Evolutionary conservation across 2,113 vertebrate genomes (phyloP).

Genomic region (Platichthys stellatus): DNA sequence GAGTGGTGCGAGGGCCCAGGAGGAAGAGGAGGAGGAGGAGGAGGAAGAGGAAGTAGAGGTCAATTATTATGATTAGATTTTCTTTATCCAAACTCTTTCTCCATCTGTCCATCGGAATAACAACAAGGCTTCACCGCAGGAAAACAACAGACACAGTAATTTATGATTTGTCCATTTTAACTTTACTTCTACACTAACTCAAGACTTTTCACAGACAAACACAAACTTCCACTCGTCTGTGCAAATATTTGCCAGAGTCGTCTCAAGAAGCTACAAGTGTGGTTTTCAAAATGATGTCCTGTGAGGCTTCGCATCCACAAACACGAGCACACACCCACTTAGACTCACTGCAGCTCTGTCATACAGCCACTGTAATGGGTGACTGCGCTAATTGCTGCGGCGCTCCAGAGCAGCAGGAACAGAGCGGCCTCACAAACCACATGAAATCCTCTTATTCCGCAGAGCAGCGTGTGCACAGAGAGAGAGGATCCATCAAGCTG

Average conservation of each 20-base stretch:
- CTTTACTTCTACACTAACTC: too few relatives aligned
- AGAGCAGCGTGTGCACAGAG: conserved; percentile 24
- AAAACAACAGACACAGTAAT: too few relatives aligned
- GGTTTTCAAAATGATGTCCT: conserved; percentile 59
- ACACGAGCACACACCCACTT: conserved; percentile 44
- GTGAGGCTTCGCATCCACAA: conserved; percentile 50
- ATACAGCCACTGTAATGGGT: conserved; percentile 60
- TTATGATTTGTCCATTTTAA: too few relatives aligned
- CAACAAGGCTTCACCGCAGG: too few relatives aligned
- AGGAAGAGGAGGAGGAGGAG: conserved; percentile 27
- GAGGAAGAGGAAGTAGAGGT: conserved; percentile 2
- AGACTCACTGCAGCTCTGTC: conserved; percentile 56
- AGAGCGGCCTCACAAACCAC: conserved; percentile 57
- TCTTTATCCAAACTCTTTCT: background rate
- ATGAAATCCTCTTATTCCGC: conserved; percentile 61
- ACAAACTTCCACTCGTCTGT: conserved; percentile 34
- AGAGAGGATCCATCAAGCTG: conserved; percentile 68
- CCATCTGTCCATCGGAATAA: too few relatives aligned
- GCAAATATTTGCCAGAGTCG: conserved; percentile 48
- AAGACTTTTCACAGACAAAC: too few relatives aligned
- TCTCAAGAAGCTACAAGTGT: conserved; percentile 58
- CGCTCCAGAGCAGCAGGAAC: conserved; percentile 42
- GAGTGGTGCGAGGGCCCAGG: conserved; percentile 41
- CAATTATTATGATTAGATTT: background rate
- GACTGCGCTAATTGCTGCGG: conserved; percentile 67